Base-by-base conservation (phyloP, 2,888 invertebrate species). In the Caenorhabditis virilis region DNA sequence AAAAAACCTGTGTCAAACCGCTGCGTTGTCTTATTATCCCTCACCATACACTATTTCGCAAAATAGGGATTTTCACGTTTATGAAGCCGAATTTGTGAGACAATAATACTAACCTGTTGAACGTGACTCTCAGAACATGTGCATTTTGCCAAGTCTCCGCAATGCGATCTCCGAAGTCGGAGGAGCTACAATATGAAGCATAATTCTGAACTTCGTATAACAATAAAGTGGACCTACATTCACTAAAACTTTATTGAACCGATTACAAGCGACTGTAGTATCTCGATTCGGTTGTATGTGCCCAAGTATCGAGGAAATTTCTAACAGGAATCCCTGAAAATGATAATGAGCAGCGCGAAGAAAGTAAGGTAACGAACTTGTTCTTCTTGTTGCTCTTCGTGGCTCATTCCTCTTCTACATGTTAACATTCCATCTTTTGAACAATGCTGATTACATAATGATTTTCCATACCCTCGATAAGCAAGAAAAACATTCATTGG, bases 381-480 rank as follows among this genome's bases (percentile, higher is more conserved):
- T 20, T 64, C 64, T 51, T 64, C 62, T 59, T 69, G 63, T 55
- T 69, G 65, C 23, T 65, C 67, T 4, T 67, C 60, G 16, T 67
- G 63, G 15, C 43, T 49, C 65, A 74, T 71, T 36, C 54, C 51
- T 25, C 58, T 39, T 33, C 62, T 53, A 50, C 75, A 75, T 11
- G 47, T 36, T 30, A 51, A 41, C 2, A 75, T 26, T 1, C 62
- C 42, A 13, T 68, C 66, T 23, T 51, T 54, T 22, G 68, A 66
- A 27, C 76, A 76, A 23, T 66, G 59, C 45, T 76, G 72, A 35
- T 75, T 73, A 55, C 75, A 75, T 35, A 73, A 51, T 71, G 71
- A 52, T 46, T 47, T 66, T 22, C 76, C 76, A 38, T 69, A 74
- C 41, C 76, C 76, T 45, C 71, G 20, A 52, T 74, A 76, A 27